Conservation (phyloP, 2,888 invertebrate genomes). For the Abrostola tripartita region DNA sequence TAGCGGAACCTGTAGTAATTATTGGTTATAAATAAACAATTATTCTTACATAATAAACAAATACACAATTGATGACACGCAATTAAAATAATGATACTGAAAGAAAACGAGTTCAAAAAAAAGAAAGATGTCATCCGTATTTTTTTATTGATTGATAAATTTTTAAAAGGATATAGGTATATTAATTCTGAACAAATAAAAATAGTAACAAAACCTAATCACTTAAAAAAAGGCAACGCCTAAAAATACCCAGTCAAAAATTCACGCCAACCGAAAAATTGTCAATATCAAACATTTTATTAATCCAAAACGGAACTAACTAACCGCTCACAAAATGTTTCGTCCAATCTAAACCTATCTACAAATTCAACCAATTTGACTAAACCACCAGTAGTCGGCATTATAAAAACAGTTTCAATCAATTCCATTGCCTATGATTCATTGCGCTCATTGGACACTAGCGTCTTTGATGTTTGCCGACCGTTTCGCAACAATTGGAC, state of each 20-base stretch:
- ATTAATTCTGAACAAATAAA: too few relatives aligned
- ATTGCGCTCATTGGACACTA: slow-evolving; percentile 71
- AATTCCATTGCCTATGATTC: slow-evolving; percentile 76
- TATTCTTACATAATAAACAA: too few relatives aligned
- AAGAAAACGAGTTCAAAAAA: too few relatives aligned
- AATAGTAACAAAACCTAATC: too few relatives aligned
- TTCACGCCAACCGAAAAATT: slow-evolving; percentile 11
- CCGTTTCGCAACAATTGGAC: slow-evolving; percentile 76
- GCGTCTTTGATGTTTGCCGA: slow-evolving; percentile 72
- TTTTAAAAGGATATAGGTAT: too few relatives aligned
- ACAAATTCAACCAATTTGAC: slow-evolving; percentile 53
- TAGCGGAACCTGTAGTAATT: neutral
- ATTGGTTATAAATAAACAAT: too few relatives aligned
- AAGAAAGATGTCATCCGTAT: too few relatives aligned
- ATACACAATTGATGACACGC: too few relatives aligned
- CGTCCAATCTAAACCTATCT: slow-evolving; percentile 50
- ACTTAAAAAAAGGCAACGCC: too few relatives aligned
- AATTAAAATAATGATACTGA: too few relatives aligned
- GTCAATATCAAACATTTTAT: slow-evolving; percentile 15
- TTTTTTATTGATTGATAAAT: too few relatives aligned
- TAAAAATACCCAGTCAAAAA: slow-evolving; percentile 23
- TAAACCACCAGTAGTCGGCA: slow-evolving; percentile 60
- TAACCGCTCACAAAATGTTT: slow-evolving; percentile 30
- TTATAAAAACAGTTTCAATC: slow-evolving; percentile 72
- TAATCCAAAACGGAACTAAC: slow-evolving; percentile 41